Conservation (phyloP, 2,113 vertebrate species). For the Martes martes region DNA sequence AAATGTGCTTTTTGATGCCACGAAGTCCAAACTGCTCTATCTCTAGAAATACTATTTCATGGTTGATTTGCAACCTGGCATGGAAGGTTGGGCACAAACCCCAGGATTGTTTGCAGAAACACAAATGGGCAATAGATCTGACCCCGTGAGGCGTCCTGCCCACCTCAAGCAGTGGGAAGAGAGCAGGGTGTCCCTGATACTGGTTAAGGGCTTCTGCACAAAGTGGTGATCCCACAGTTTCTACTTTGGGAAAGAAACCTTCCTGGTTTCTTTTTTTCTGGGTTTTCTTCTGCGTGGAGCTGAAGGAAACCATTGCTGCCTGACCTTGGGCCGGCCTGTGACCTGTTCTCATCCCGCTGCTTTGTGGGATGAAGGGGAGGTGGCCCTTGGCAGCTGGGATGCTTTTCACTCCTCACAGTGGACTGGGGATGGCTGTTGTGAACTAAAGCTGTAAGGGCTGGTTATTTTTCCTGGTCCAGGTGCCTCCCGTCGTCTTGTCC, state of each 20-base stretch:
- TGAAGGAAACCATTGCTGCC: background rate
- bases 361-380: background rate
- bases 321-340: background rate
- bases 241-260: background rate
- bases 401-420: background rate
- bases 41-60: background rate
- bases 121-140: background rate
- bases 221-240: background rate
- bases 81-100: background rate
- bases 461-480: background rate
- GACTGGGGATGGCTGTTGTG: background rate
- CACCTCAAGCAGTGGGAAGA: background rate
- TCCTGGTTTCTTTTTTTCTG: too few relatives aligned
- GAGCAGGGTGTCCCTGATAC: background rate
- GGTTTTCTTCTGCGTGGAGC: background rate
- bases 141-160: background rate
- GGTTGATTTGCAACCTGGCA: conserved; percentile 7
- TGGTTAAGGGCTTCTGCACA: background rate
- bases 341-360: background rate
- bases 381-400: background rate
- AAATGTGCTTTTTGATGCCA: background rate
- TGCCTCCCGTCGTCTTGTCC: background rate
- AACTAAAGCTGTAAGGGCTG: background rate
- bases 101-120: background rate
- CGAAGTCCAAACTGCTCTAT: background rate